phyloP scores from a whole-genome alignment of 2,113 vertebrate genomes.

The Xenus cinereus region DNA sequence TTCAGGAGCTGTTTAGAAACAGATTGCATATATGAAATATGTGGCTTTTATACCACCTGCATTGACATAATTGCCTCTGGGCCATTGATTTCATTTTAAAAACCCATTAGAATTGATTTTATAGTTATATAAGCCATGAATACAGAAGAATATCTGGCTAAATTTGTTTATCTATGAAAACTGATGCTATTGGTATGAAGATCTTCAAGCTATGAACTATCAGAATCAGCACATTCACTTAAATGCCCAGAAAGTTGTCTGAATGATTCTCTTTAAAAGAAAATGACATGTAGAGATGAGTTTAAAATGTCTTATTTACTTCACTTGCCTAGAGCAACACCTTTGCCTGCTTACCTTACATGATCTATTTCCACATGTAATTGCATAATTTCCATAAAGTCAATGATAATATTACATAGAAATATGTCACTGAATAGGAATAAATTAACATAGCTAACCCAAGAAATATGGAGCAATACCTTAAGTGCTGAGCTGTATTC shows the following conservation, averaged over 20 bases:
- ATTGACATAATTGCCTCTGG: conserved; percentile 11
- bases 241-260: not conserved
- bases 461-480: not conserved
- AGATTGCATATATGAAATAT: conserved; percentile 25
- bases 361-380: not conserved
- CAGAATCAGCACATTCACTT: not conserved
- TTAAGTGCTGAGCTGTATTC: not conserved
- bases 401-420: not conserved
- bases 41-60: conserved; percentile 15
- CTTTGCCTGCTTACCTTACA: not conserved
- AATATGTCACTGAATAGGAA: not conserved
- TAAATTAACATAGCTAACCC: not conserved
- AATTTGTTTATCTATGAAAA: not conserved
- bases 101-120: conserved; percentile 23
- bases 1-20: not conserved
- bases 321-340: not conserved
- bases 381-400: not conserved
- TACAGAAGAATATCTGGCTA: not conserved
- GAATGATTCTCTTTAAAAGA: not conserved
- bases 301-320: not conserved
- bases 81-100: conserved; percentile 14
- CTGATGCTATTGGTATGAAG: not conserved
- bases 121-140: conserved; percentile 3
- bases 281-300: not conserved
- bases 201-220: not conserved